phyloP scores from a whole-genome alignment of 2,113 vertebrate genomes.

The Cynocephalus volans region DNA sequence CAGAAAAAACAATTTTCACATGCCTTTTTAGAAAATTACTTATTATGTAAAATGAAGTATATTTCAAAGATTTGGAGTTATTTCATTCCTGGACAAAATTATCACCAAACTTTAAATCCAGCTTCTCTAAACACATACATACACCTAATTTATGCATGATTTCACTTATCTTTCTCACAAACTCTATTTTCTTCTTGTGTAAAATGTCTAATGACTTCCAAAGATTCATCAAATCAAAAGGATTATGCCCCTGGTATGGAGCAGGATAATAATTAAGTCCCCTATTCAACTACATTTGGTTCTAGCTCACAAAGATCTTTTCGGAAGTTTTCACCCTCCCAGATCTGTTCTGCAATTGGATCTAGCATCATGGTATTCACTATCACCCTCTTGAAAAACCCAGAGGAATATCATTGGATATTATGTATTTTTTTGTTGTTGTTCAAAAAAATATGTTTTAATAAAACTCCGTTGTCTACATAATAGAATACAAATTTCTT shows the following conservation, averaged over 20 bases:
- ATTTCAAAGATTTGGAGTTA: slow-evolving; percentile 26
- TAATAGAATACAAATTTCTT: slow-evolving; percentile 3
- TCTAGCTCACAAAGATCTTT: not conserved
- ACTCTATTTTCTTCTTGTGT: slow-evolving; percentile 1
- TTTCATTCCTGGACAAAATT: slow-evolving; percentile 41
- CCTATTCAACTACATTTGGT: not conserved
- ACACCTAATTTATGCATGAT: not conserved
- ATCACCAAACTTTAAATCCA: slow-evolving; percentile 24
- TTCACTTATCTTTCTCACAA: not conserved
- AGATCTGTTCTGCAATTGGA: not conserved
- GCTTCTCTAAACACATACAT: not conserved
- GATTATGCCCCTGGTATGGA: no score
- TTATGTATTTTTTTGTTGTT: not conserved
- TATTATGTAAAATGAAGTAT: slow-evolving; percentile 36
- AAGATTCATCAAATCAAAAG: not conserved
- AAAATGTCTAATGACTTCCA: not conserved
- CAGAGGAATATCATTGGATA: not conserved
- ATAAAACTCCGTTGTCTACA: not conserved
- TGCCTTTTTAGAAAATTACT: slow-evolving; percentile 57
- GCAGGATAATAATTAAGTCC: not conserved
- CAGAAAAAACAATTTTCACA: not conserved
- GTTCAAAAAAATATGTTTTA: not conserved
- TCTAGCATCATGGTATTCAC: not conserved
- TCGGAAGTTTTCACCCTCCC: not conserved
- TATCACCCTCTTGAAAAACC: not conserved